Conservation (phyloP, 2,888 invertebrate genomes). For the Dasypolia templi region DNA sequence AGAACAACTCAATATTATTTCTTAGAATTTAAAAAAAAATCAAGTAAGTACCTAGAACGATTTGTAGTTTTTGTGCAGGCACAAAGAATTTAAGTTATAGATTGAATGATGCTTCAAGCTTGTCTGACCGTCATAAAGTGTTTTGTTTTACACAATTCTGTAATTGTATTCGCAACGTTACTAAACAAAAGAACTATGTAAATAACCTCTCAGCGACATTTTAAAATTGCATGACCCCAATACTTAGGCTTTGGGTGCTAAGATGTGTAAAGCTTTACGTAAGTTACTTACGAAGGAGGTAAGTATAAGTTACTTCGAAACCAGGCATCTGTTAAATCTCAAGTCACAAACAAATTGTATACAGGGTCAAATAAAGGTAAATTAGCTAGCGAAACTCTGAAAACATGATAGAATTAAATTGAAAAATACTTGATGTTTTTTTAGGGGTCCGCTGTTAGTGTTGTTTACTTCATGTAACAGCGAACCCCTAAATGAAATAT, state of each 20-base stretch:
- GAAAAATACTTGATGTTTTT: too few species aligned
- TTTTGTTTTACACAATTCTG: conserved; percentile 23
- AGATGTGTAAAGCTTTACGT: conserved; percentile 51
- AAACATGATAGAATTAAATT: too few species aligned
- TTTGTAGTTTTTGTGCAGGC: too few species aligned
- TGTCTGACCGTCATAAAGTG: neutral
- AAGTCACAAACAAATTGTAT: conserved; percentile 25
- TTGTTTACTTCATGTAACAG: too few species aligned
- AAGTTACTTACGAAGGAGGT: conserved; percentile 51
- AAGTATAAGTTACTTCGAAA: conserved; percentile 24
- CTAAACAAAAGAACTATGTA: conserved; percentile 38
- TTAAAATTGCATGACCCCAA: conserved; percentile 51
- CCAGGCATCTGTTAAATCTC: conserved; percentile 41
- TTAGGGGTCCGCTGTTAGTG: too few species aligned
- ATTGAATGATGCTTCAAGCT: neutral
- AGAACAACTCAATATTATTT: neutral
- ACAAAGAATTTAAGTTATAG: neutral
- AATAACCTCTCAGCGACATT: conserved; percentile 20
- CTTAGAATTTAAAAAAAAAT: neutral
- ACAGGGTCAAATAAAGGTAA: too few species aligned
- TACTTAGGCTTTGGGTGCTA: conserved; percentile 28
- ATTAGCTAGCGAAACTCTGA: too few species aligned
- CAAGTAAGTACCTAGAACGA: neutral
- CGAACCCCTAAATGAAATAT: too few species aligned
- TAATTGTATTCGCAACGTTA: conserved; percentile 8